These are phyloP conservation scores for Nomada hirtipes DNA, from an alignment of 2,888 invertebrate species.

Conservation along the genomic window DNA sequence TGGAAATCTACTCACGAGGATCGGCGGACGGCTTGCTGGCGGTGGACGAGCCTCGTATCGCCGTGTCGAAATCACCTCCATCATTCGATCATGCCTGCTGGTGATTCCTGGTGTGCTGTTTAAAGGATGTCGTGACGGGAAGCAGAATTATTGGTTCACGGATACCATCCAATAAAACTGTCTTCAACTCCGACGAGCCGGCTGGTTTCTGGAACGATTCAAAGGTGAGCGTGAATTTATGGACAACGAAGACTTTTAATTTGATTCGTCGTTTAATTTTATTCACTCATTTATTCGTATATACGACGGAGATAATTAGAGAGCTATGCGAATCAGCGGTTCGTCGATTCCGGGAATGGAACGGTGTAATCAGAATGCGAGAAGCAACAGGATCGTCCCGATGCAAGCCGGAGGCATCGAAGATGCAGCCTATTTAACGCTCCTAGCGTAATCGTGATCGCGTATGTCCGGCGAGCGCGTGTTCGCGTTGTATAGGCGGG, in stretches of 20 bases:
- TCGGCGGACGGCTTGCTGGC: slow-evolving; percentile 76
- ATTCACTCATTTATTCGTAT: not conserved
- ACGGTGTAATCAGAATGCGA: not conserved
- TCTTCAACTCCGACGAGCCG: not conserved
- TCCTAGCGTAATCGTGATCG: slow-evolving; percentile 42
- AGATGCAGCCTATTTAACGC: slow-evolving; percentile 43
- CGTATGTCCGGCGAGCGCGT: slow-evolving; percentile 19
- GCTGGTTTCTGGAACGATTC: not conserved
- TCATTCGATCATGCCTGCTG: slow-evolving; percentile 74
- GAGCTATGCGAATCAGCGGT: no score
- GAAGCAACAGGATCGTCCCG: not conserved
- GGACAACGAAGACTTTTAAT: no score
- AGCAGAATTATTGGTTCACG: slow-evolving; percentile 18
- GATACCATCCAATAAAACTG: not conserved
- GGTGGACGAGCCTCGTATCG: slow-evolving; percentile 82
- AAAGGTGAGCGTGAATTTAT: not conserved
- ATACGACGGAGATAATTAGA: no score
- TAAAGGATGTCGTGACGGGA: slow-evolving; percentile 34
- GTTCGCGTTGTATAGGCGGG: slow-evolving; percentile 32
- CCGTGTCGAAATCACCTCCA: slow-evolving; percentile 83
- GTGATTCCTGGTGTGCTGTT: slow-evolving; percentile 44
- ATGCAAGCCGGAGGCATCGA: not conserved
- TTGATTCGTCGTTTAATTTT: not conserved
- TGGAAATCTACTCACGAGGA: slow-evolving; percentile 74
- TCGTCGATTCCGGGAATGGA: not conserved